phyloP scores from a whole-genome alignment of 1,140 invertebrate genomes.

The Drosophila orosa region DNA sequence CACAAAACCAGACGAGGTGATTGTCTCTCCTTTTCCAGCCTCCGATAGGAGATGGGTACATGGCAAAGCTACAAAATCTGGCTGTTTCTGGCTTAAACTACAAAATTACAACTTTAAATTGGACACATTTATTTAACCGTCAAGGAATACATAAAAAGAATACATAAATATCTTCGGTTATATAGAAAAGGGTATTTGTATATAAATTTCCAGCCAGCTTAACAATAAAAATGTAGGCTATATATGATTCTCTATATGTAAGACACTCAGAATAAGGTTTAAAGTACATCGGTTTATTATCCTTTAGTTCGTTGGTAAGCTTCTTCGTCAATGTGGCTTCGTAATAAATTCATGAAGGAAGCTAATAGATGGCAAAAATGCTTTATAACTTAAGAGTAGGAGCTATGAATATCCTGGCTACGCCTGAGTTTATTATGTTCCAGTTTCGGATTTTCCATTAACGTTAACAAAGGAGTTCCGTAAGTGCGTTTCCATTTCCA shows the following conservation, averaged over 20 bases:
- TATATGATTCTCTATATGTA: conserved; percentile 40
- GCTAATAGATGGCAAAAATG: conserved; percentile 40
- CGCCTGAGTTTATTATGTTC: conserved; percentile 34
- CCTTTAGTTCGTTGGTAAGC: conserved; percentile 19
- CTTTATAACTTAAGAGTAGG: conserved; percentile 27
- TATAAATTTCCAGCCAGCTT: conserved; percentile 33
- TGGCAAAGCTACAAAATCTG: neutral
- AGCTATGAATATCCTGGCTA: conserved; percentile 26
- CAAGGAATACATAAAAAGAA: conserved; percentile 16
- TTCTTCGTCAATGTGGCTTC: conserved; percentile 11
- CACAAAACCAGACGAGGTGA: conserved; percentile 7
- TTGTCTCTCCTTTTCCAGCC: too few species aligned
- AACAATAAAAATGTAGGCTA: conserved; percentile 5
- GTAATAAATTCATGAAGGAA: conserved; percentile 42
- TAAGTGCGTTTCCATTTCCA: conserved; percentile 26
- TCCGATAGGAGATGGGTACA: neutral
- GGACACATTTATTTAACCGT: conserved; percentile 28
- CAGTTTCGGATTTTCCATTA: conserved; percentile 8
- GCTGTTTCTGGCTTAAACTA: neutral
- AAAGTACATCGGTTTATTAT: conserved; percentile 54
- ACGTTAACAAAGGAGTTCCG: conserved; percentile 10
- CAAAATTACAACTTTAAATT: conserved; percentile 1
- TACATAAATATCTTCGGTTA: conserved; percentile 29
- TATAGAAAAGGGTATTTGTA: conserved; percentile 16
- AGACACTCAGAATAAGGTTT: conserved; percentile 60